A percentile compares a stretch with the other conserved stretches of the same genome.
Conservation (phyloP, 2,888 invertebrate species). For the Osedax fenrisi region DNA sequence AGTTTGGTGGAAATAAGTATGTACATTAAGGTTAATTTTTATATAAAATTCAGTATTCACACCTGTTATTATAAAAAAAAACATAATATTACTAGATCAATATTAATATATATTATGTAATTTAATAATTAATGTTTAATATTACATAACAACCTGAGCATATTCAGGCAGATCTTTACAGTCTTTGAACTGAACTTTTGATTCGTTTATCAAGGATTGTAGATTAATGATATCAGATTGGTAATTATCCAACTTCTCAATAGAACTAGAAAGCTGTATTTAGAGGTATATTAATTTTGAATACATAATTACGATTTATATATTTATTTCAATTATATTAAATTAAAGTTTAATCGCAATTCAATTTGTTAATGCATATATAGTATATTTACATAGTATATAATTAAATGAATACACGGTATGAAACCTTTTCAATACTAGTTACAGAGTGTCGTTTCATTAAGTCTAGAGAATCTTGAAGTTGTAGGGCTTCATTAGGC, state of each 20-base stretch:
- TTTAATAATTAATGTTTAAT: too few species aligned
- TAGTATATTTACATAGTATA: too few species aligned
- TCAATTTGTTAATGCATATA: too few species aligned
- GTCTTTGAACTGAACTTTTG: not conserved
- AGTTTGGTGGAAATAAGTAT: too few species aligned
- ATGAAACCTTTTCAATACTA: not conserved
- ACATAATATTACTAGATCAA: too few species aligned
- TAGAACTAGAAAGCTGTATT: not conserved
- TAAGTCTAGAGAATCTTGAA: not conserved
- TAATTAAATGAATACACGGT: too few species aligned
- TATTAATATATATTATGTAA: too few species aligned
- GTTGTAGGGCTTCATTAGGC: not conserved
- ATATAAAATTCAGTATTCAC: too few species aligned
- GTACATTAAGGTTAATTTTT: too few species aligned
- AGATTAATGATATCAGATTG: not conserved
- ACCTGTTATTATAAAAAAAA: too few species aligned
- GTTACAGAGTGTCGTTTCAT: not conserved
- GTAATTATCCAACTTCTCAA: not conserved
- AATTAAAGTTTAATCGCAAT: too few species aligned
- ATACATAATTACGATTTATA: not conserved
- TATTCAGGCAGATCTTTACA: not conserved
- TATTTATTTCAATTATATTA: not conserved
- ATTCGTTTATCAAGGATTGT: not conserved
- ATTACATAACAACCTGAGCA: not conserved
- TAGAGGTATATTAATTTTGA: not conserved